Conservation (phyloP, 2,113 vertebrate species). For the Chlamydotis undulata region DNA sequence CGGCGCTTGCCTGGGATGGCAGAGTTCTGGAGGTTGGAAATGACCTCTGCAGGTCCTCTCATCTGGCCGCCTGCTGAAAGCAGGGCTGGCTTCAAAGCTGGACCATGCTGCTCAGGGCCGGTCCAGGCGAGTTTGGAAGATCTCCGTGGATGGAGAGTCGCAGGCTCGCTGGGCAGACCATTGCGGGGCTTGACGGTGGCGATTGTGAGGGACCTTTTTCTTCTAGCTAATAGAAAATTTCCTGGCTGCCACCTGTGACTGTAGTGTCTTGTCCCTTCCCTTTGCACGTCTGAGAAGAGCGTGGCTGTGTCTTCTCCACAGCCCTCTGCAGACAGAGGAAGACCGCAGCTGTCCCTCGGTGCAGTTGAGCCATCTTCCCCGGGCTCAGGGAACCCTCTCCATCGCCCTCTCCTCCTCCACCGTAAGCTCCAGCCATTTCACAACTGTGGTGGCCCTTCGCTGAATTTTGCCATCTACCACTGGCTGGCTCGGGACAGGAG, state of each 20-base stretch:
- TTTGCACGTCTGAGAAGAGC: not conserved
- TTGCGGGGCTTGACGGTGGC: rapidly evolving
- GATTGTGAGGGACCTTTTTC: not conserved
- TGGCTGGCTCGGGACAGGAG: not conserved
- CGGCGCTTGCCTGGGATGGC: not conserved
- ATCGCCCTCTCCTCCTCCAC: not conserved
- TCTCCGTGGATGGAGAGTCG: not conserved
- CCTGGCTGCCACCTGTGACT: not conserved
- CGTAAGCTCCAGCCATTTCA: not conserved
- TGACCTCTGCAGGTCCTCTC: not conserved
- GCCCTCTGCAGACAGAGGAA: rapidly evolving
- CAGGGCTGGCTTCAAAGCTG: not conserved
- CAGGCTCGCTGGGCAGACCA: not conserved
- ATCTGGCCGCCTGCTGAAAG: rapidly evolving
- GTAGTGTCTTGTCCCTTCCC: not conserved
- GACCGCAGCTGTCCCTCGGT: not conserved
- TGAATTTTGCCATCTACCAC: not conserved
- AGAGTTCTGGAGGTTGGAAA: not conserved
- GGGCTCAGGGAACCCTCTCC: not conserved
- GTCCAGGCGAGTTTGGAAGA: not conserved
- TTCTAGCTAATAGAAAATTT: not conserved
- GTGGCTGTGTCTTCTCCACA: not conserved
- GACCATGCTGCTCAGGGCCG: rapidly evolving
- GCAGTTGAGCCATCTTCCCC: not conserved
- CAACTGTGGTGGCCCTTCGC: not conserved